Evolutionary conservation across 1,140 invertebrate species (phyloP), one percentile per base, ranked within the genome.

Genomic region (Eupristina koningsbergeri): DNA sequence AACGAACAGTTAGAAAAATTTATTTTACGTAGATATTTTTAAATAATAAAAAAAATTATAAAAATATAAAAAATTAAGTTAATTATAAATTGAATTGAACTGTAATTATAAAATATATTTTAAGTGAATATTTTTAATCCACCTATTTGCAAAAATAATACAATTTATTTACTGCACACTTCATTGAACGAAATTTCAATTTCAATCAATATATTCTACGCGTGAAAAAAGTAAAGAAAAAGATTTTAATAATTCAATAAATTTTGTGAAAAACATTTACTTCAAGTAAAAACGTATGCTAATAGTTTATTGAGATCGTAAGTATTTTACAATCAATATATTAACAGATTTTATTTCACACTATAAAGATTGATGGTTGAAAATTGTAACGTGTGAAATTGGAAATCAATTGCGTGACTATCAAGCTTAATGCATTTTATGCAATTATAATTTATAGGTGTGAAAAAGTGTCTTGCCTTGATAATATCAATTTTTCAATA

Each of bases 401-500:
- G 64, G 15, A 67, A 67, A 67, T 36, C 64, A 67, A 67, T 64
- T 67, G 64, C 64, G 31, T 67, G 31, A 36, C 64, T 67, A 67
- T 67, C 64, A 67, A 67, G 64, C 34, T 67, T 17, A 67, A 67
- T 67, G 29, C 34, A 31, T 36, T 67, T 67, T 36, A 67, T 36
- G 64, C 64, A 67, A 67, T 67, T 67, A 67, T 67, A 67, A 67
- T 67, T 67, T 34, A 67, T 67, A 67, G 34, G 64, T 36, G 61
- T 67, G 9, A 64, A 36, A 67, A 36, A 36, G 17, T 67, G 31
- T 67, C 64, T 64, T 64, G 17, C 64, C 36, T 67, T 67, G 31
- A 67, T 67, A 34, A 67, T 67, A 67, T 67, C 29, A 34, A 67
- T 67, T 67, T 67, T 36, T 67, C 34, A 22, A 67, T 67, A 67